phyloP scores from a whole-genome alignment of 2,113 vertebrate species.

The Aldabrachelys gigantea region DNA sequence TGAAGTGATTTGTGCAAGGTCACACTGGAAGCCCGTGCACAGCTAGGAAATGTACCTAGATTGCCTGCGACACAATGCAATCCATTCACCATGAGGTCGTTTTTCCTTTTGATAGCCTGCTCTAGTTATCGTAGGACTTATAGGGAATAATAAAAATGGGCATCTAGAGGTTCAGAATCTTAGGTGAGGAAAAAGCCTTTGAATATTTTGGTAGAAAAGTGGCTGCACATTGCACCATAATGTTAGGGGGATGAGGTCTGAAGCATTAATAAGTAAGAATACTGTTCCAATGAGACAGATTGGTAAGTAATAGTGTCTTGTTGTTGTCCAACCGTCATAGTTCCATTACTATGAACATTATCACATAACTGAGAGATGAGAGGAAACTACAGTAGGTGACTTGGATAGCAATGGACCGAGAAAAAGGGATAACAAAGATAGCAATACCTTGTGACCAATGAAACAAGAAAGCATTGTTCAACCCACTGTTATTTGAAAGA shows the following conservation, averaged over 20 bases:
- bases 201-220: neutral
- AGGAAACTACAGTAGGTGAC: neutral
- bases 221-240: neutral
- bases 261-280: neutral
- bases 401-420: neutral
- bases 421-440: neutral
- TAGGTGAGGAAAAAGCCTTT: neutral
- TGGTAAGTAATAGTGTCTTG: neutral
- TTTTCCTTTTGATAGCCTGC: rapidly evolving
- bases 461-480: rapidly evolving
- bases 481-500: neutral
- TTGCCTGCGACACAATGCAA: neutral
- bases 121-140: neutral
- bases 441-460: neutral
- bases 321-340: neutral
- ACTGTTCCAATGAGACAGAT: neutral
- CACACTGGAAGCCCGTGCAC: neutral
- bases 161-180: neutral
- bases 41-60: neutral
- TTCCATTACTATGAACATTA: neutral
- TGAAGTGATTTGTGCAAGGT: neutral
- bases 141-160: neutral
- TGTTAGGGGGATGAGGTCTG: neutral
- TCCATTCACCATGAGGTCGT: rapidly evolving
- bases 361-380: neutral